These are phyloP conservation scores for Perdita meconis DNA, from an alignment of 2,888 invertebrate species.

Conservation along the genomic window DNA sequence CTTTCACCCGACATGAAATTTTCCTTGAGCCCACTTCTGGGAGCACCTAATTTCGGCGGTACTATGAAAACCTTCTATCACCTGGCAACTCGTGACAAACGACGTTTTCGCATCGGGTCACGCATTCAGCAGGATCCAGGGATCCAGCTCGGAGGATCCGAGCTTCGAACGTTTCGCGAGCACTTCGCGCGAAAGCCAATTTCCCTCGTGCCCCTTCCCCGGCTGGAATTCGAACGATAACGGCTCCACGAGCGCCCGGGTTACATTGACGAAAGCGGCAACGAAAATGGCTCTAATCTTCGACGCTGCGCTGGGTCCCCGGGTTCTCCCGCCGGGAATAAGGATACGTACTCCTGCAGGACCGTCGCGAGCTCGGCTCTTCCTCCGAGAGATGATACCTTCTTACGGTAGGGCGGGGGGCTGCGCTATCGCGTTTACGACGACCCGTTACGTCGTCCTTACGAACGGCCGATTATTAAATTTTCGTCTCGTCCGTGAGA, in stretches of 20 bases:
- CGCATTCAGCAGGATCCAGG: background rate
- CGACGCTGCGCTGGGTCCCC: slow-evolving; percentile 31
- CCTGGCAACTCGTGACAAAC: slow-evolving; percentile 5
- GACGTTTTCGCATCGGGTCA: background rate
- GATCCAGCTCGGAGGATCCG: background rate
- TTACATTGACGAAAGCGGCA: slow-evolving; percentile 57
- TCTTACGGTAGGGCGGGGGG: slow-evolving; percentile 30
- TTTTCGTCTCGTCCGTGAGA: slow-evolving; percentile 43
- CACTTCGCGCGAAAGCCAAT: background rate
- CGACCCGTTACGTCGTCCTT: slow-evolving; percentile 37
- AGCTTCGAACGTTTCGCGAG: background rate
- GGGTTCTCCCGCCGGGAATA: slow-evolving; percentile 11
- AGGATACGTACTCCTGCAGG: slow-evolving; percentile 15
- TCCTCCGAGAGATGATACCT: slow-evolving; percentile 42
- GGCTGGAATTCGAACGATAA: slow-evolving; percentile 73
- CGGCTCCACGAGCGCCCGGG: slow-evolving; percentile 42
- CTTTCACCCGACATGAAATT: too few species aligned
- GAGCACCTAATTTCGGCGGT: background rate
- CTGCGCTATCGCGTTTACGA: slow-evolving; percentile 49
- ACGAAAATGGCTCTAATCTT: slow-evolving; percentile 67
- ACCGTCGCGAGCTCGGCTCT: slow-evolving; percentile 5
- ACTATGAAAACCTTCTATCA: background rate
- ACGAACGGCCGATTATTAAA: slow-evolving; percentile 60
- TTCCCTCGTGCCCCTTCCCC: slow-evolving; percentile 25
- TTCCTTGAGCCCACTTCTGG: background rate